These are phyloP conservation scores for Oconnorella tubifera DNA, from an alignment of 2,888 invertebrate genomes.

Conservation along the genomic window DNA sequence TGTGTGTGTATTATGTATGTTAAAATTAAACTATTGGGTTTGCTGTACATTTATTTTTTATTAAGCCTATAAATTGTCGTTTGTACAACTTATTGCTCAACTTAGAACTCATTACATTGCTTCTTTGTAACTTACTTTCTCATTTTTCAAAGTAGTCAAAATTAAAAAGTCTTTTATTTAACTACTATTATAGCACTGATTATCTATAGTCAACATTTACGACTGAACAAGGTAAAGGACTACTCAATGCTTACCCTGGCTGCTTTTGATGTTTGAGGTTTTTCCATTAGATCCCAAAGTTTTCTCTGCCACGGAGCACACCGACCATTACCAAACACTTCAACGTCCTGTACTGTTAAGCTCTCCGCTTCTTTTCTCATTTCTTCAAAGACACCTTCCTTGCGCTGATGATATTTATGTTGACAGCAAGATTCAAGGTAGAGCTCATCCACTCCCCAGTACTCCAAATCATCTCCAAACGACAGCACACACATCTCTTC, in stretches of 20 bases:
- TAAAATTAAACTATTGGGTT: no score
- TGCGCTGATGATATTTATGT: conserved; percentile 95
- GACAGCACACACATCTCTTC: conserved; percentile 99
- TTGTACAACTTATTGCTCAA: no score
- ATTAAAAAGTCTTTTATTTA: no score
- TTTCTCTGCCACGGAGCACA: conserved; percentile 94
- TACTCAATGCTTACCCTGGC: conserved; percentile 76
- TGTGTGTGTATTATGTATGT: no score
- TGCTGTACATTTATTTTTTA: no score
- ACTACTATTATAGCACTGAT: no score
- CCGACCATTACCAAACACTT: conserved; percentile 86
- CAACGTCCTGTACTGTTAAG: conserved; percentile 77
- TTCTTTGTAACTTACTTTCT: no score
- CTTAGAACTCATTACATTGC: no score
- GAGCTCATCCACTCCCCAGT: conserved; percentile 97
- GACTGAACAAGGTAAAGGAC: not conserved
- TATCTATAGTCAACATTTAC: no score
- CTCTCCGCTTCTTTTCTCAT: conserved; percentile 99
- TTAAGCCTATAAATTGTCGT: no score
- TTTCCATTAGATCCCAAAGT: conserved; percentile 95
- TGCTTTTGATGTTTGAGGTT: conserved; percentile 92
- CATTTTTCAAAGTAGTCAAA: no score
- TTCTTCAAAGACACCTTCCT: conserved; percentile 94
- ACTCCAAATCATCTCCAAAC: conserved; percentile 96
- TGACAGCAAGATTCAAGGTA: conserved; percentile 97